Evolutionary conservation across 2,113 vertebrate species (phyloP).

Genomic region (Onychostruthus taczanowskii): DNA sequence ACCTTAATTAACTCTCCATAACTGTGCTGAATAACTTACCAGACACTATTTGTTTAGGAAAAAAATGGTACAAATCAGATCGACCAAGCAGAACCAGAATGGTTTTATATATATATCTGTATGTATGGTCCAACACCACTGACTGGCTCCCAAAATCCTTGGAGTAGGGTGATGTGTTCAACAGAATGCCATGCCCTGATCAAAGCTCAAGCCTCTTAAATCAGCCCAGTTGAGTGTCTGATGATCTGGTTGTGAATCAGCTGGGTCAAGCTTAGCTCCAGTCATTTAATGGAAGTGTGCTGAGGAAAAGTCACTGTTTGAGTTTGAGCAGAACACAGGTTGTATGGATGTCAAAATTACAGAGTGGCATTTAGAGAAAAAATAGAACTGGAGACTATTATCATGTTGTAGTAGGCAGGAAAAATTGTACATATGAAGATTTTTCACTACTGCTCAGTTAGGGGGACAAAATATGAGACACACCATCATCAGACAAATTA

Average conservation of each 20-base stretch:
- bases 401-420: background rate
- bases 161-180: background rate
- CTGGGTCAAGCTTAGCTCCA: background rate
- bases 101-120: background rate
- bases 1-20: background rate
- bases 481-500: background rate
- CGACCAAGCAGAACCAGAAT: background rate
- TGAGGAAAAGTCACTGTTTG: rapidly evolving
- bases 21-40: background rate
- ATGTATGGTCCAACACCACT: background rate
- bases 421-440: background rate
- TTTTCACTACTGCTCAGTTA: background rate
- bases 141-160: background rate
- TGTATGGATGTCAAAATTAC: background rate
- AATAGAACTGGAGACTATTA: background rate
- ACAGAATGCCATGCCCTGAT: rapidly evolving
- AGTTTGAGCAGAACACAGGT: background rate
- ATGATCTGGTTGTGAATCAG: background rate
- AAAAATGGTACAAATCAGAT: background rate
- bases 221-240: background rate
- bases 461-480: background rate
- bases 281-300: background rate
- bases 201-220: background rate
- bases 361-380: background rate
- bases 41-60: background rate